Evolutionary conservation across 2,888 invertebrate genomes (phyloP), one percentile per base, ranked within the genome.

Genomic region (Trichogramma evanescens): DNA sequence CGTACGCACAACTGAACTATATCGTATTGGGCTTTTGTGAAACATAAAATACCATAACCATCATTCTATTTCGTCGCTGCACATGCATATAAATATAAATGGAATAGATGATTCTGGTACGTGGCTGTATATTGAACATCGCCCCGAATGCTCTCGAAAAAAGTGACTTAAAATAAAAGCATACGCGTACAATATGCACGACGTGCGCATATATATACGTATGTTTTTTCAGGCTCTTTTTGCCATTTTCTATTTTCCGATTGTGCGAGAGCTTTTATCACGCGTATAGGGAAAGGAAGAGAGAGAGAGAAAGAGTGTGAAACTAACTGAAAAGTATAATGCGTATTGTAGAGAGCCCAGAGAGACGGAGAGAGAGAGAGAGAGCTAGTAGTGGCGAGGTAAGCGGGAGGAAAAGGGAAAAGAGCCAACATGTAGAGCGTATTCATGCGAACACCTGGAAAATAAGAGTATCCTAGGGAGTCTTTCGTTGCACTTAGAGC

Each of bases 201-300:
- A 26, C 26, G 26, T 26, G 26, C 26, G 26, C 26, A 26, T 26
- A 26, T 26, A 26, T 3, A 26, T 26, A 26, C 26, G 26, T 26
- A 26, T 26, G 26, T 26, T 26, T 26, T 42, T 40, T 50, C 43
- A 54, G 45, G 45, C 55, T 53, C 58, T 59, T 61, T 26, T 58
- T 58, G 39, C 52, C 63, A 61, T 63, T 63, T 63, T 58, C 61
- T 54, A 43, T 61, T 63, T 63, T 61, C 51, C 63, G 61, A 63
- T 63, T 61, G 63, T 58, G 48, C 26, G 26, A 10, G 46, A 46
- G 58, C 61, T 63, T 63, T 63, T 63, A 61, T 61, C 61, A 50
- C 50, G 26, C 26, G 26, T 26, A 26, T 2, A 26, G 26, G 26
- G 26, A 26, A 26, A 26, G 26, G 26, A 26, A 26, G 26, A 26